These are phyloP conservation scores for Pterophyllum scalare DNA, from an alignment of 2,113 vertebrate genomes.

Conservation along the genomic window DNA sequence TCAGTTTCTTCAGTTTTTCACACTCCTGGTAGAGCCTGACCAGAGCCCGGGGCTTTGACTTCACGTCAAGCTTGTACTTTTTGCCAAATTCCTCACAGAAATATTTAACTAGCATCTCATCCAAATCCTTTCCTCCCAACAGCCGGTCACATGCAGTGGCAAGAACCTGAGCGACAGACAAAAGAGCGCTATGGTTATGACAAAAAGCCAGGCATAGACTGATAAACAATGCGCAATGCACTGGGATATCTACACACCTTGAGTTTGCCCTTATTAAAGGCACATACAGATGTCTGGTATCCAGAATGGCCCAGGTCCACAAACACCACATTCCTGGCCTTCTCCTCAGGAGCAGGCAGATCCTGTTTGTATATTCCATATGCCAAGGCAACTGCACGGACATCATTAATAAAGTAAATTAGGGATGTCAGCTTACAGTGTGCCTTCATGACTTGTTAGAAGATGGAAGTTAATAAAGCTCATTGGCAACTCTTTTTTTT, in stretches of 20 bases:
- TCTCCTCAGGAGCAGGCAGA: conserved; percentile 93
- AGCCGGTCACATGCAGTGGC: conserved; percentile 91
- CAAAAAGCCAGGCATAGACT: background rate
- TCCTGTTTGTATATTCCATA: conserved; percentile 99
- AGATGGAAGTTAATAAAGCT: background rate
- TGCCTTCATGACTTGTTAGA: background rate
- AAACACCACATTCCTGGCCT: conserved; percentile 95
- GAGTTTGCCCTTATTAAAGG: conserved; percentile 97
- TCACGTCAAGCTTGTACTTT: conserved; percentile 95
- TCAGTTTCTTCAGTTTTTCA: conserved; percentile 96
- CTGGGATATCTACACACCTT: conserved; percentile 82
- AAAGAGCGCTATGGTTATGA: background rate
- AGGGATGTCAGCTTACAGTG: background rate
- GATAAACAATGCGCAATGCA: background rate
- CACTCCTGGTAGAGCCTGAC: conserved; percentile 95
- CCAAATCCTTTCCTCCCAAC: conserved; percentile 95
- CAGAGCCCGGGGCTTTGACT: conserved; percentile 91
- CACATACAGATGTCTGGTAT: conserved; percentile 96
- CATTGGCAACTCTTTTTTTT: background rate
- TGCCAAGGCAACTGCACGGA: conserved; percentile 89
- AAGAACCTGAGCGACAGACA: conserved; percentile 84
- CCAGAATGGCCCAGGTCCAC: conserved; percentile 97
- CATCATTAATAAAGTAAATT: background rate
- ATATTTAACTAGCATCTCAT: conserved; percentile 90
- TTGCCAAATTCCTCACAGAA: conserved; percentile 96